Percentiles rank a stretch among this genome's conserved stretches.
Conservation (phyloP, 2,888 invertebrate genomes). For the Drosophila ochracea region DNA sequence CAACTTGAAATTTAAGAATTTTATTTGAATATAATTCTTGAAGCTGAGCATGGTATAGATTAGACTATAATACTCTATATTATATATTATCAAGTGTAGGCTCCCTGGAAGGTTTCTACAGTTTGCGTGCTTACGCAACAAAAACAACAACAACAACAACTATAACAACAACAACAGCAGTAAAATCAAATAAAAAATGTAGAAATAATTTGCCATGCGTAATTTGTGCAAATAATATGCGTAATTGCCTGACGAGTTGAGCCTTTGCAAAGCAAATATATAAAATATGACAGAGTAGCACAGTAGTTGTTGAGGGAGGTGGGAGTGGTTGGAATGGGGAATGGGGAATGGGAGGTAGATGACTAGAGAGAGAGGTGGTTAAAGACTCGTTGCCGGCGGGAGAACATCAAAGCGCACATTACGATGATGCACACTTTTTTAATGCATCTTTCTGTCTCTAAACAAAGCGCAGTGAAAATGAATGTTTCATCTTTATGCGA, state of each 20-base stretch:
- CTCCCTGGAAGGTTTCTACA: neutral
- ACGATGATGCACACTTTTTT: slow-evolving; percentile 35
- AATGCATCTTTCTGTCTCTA: slow-evolving; percentile 32
- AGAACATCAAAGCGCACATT: slow-evolving; percentile 70
- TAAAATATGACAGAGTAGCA: neutral
- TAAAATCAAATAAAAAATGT: slow-evolving; percentile 60
- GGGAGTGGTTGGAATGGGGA: neutral
- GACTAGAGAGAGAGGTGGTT: slow-evolving; percentile 9
- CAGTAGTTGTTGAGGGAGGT: neutral
- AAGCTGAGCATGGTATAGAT: slow-evolving; percentile 27
- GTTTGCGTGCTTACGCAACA: slow-evolving; percentile 67
- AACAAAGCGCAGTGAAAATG: slow-evolving; percentile 50
- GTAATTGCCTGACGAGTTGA: slow-evolving; percentile 64
- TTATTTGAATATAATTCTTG: too few relatives aligned
- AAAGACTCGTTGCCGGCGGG: slow-evolving; percentile 41
- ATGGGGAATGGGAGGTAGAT: neutral
- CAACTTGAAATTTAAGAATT: neutral
- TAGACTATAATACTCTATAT: too few relatives aligned
- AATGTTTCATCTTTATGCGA: slow-evolving; percentile 60
- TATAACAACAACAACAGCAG: neutral
- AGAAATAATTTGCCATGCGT: slow-evolving; percentile 75
- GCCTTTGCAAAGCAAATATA: slow-evolving; percentile 17
- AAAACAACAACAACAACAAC: slow-evolving; percentile 10
- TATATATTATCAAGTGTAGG: neutral
- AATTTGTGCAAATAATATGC: slow-evolving; percentile 81